phyloP scores from a whole-genome alignment of 1,140 invertebrate species.

The Leptoteleia sp. region DNA sequence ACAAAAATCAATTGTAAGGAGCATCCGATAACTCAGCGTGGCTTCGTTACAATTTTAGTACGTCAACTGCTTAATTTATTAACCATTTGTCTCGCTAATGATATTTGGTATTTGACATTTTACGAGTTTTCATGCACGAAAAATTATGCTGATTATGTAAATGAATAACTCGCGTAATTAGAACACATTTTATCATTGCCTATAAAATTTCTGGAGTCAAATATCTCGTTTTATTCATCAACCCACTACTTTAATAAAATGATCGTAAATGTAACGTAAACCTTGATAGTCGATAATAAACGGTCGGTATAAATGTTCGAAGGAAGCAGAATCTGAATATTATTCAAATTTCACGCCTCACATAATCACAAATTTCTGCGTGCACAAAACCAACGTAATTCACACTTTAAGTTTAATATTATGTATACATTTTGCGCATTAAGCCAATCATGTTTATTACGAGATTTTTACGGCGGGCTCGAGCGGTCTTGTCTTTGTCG shows the following conservation, averaged over 20 bases:
- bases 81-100: slow-evolving; percentile 4
- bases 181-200: slow-evolving; percentile 45
- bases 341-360: slow-evolving; percentile 63
- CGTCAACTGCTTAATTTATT: slow-evolving; percentile 2
- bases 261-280: slow-evolving; percentile 66
- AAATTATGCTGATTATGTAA: slow-evolving; percentile 30
- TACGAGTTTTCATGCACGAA: neutral
- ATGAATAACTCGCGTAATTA: slow-evolving; percentile 42
- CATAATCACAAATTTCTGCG: slow-evolving; percentile 55
- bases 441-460: slow-evolving; percentile 50
- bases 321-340: slow-evolving; percentile 56
- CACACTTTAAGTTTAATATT: slow-evolving; percentile 61
- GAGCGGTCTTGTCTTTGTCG: slow-evolving; percentile 25
- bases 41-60: slow-evolving; percentile 11
- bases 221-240: slow-evolving; percentile 50
- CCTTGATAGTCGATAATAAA: slow-evolving; percentile 66
- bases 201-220: slow-evolving; percentile 28
- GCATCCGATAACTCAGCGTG: slow-evolving; percentile 15
- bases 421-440: slow-evolving; percentile 53
- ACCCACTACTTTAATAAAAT: slow-evolving; percentile 63
- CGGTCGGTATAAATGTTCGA: slow-evolving; percentile 57
- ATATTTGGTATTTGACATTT: slow-evolving; percentile 3
- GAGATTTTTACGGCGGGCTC: slow-evolving; percentile 31
- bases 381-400: slow-evolving; percentile 60
- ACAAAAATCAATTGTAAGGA: slow-evolving; percentile 29